Evolutionary conservation across 2,113 vertebrate species (phyloP).

Genomic region (Aphelocoma coerulescens): DNA sequence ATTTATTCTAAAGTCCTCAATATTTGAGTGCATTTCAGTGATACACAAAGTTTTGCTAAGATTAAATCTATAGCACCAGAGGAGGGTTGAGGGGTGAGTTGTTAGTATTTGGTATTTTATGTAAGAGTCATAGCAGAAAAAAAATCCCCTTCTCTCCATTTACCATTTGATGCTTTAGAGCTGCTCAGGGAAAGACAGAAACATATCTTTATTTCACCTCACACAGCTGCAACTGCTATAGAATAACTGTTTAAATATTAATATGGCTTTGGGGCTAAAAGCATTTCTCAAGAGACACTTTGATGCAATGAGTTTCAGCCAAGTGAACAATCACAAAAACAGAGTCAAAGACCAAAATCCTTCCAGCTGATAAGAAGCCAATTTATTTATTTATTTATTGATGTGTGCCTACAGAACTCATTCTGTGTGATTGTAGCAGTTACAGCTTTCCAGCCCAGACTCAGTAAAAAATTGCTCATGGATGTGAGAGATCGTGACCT

Average conservation of each 20-base stretch:
- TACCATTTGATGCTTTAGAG: slow-evolving; percentile 11
- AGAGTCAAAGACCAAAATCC: background rate
- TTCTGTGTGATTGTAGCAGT: background rate
- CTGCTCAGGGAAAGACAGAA: slow-evolving; percentile 2
- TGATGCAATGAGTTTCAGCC: background rate
- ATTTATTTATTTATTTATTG: background rate
- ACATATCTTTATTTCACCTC: slow-evolving; percentile 43
- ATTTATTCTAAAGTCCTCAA: background rate
- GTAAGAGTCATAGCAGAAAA: background rate
- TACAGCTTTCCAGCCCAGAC: background rate
- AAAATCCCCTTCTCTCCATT: background rate
- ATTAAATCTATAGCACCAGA: background rate
- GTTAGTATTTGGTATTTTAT: background rate
- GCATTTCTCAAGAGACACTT: slow-evolving; percentile 13
- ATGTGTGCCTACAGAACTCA: background rate
- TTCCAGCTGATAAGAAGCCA: background rate
- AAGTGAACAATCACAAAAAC: background rate
- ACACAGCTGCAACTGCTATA: slow-evolving; percentile 44
- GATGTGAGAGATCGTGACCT: background rate
- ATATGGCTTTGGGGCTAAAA: slow-evolving; percentile 23
- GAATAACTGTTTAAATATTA: slow-evolving; percentile 56
- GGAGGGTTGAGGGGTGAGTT: background rate
- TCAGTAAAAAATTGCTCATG: background rate
- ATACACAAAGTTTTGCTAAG: background rate
- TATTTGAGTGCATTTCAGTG: background rate